Percentiles rank a stretch among this genome's conserved stretches.
Evolutionary conservation across 2,888 invertebrate genomes (phyloP).

Genomic region (Fabriciana adippe): DNA sequence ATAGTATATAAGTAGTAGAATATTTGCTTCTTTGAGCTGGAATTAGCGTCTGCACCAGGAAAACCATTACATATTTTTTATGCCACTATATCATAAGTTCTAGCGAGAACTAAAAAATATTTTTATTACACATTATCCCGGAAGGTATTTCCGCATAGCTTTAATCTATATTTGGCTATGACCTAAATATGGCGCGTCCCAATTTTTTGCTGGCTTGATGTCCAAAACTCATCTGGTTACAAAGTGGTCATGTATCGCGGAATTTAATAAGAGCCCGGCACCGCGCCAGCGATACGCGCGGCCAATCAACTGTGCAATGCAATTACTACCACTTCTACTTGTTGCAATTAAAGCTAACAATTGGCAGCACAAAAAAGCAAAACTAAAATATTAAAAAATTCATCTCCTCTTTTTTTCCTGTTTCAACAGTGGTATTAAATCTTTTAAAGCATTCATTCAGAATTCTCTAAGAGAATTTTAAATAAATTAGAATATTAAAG

Average conservation of each 20-base stretch:
- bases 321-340: conserved; percentile 12
- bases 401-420: neutral
- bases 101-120: neutral
- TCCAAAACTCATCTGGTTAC: conserved; percentile 30
- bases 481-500: conserved; percentile 8
- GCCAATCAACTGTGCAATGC: conserved; percentile 18
- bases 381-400: neutral
- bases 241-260: conserved; percentile 28
- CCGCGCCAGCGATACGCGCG: neutral
- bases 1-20: no score
- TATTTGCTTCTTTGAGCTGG: no score
- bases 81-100: neutral
- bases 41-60: no score
- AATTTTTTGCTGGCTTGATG: conserved; percentile 30
- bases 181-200: conserved; percentile 32
- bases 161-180: conserved; percentile 31
- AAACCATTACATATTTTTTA: neutral
- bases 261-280: conserved; percentile 35
- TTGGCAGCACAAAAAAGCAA: neutral
- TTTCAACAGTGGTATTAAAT: neutral
- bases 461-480: conserved; percentile 7
- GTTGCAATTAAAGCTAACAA: conserved; percentile 10
- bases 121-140: neutral
- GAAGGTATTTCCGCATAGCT: conserved; percentile 3
- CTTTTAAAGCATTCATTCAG: neutral